Base-by-base conservation (phyloP, 2,113 vertebrate genomes). In the Orientallactaga bullata region DNA sequence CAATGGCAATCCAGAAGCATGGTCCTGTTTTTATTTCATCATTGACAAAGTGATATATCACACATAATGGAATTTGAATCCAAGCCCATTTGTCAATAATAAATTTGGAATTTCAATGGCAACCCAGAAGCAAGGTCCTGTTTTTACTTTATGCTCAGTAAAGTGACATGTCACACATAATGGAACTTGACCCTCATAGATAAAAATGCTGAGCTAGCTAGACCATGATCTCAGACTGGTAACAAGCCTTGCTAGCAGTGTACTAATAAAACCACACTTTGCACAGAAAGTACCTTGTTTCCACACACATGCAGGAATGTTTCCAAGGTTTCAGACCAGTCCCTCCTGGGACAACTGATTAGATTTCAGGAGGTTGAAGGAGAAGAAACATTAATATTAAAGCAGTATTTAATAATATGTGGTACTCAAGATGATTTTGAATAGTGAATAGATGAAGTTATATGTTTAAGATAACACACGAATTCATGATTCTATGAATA, bases 241-340 rank as follows among this genome's bases (percentile, higher is more conserved):
- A 93, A 95, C 72, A 95, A 35, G 72, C 30, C 81, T 89, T 77
- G 68, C 47, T 72, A 77, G 66, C 90, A 90, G 24, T 66, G 28
- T 13, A 87, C 84, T 83, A 68, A 18, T 83, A 94, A 90, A 94
- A 91, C 83, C 63, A 92, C 18, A 87, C 85, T 87, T 90, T 58
- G 88, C 73, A 97, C 92, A 94, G 92, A 93, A 81, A 39, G 94
- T 96, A 96, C 93, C 85, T 82, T 95, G 85, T 94, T 96, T 93
- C 85, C 74, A 69, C 21, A 93, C 58, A 93, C 82, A 83, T 11
- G 69, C 28, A 84, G 55, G 42, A 79, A 83, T 47, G 9, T 47
- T 85, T 88, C 92, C 95, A 94, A 94, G 79, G 88, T 97, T 96
- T 97, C 91, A 97, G 63, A 68, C 6, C 63, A 81, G 85, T 92